Conservation (phyloP, 2,888 invertebrate genomes). For the Chirona hameri region DNA sequence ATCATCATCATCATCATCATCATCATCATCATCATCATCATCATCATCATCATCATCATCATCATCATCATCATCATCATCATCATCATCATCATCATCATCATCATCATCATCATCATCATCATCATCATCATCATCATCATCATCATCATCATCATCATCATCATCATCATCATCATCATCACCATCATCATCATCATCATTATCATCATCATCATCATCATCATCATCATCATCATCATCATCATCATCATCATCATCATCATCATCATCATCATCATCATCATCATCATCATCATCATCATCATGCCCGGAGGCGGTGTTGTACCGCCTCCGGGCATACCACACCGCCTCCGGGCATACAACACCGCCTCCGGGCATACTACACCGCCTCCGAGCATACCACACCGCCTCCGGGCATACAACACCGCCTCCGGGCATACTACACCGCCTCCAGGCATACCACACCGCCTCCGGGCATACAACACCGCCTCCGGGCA, state of each 20-base stretch:
- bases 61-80: slow-evolving; percentile 22
- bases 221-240: slow-evolving; percentile 22
- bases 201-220: slow-evolving; percentile 22
- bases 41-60: slow-evolving; percentile 22
- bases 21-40: slow-evolving; percentile 22
- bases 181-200: slow-evolving; percentile 22
- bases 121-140: slow-evolving; percentile 22
- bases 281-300: slow-evolving; percentile 22
- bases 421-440: no score
- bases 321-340: no score
- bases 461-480: no score
- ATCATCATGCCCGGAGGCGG: no score
- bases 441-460: no score
- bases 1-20: no score
- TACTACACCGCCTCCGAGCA: no score
- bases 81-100: not conserved
- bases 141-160: slow-evolving; percentile 22
- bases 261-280: slow-evolving; percentile 22
- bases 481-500: no score
- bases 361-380: no score
- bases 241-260: slow-evolving; percentile 22
- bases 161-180: slow-evolving; percentile 22
- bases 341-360: no score
- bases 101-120: not conserved
- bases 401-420: no score